A percentile compares a stretch with the other conserved stretches of the same genome.
phyloP scores from a whole-genome alignment of 2,113 vertebrate genomes.

The Lepisosteus osseus region DNA sequence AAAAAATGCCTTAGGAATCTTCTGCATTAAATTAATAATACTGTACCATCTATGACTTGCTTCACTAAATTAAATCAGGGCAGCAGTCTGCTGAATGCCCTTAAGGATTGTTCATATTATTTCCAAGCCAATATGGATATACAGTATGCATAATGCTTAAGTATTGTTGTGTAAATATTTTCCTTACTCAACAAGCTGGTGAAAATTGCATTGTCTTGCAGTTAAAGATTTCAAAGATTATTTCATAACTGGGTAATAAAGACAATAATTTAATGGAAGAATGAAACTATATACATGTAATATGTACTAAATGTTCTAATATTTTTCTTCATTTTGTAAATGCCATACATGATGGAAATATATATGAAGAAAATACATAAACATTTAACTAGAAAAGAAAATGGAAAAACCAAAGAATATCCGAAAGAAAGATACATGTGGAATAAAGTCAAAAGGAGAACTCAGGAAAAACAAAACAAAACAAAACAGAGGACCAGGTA shows the following conservation, averaged over 20 bases:
- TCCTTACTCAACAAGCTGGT: too few relatives aligned
- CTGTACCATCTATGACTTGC: neutral
- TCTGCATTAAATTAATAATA: neutral
- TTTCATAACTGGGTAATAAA: slow-evolving; percentile 49
- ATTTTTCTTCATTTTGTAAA: too few relatives aligned
- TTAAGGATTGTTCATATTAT: neutral
- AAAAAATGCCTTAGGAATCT: too few relatives aligned
- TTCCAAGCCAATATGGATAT: neutral
- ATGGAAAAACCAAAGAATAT: too few relatives aligned
- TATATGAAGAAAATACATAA: too few relatives aligned
- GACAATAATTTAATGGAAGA: slow-evolving; percentile 51
- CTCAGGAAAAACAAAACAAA: slow-evolving; percentile 14
- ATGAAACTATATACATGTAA: too few relatives aligned
- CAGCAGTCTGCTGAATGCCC: neutral
- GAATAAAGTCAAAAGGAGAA: too few relatives aligned
- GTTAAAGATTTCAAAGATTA: slow-evolving; percentile 34
- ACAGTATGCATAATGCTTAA: neutral
- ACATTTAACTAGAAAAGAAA: too few relatives aligned
- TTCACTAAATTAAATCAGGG: neutral
- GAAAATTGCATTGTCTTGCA: too few relatives aligned
- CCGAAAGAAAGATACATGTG: too few relatives aligned
- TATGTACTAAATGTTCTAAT: too few relatives aligned
- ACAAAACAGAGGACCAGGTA: slow-evolving; percentile 39
- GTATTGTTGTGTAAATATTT: neutral
- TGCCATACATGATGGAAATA: too few relatives aligned